Percentiles rank a stretch among this genome's conserved stretches.
phyloP scores from a whole-genome alignment of 2,888 invertebrate genomes.

The Odontothrips loti region DNA sequence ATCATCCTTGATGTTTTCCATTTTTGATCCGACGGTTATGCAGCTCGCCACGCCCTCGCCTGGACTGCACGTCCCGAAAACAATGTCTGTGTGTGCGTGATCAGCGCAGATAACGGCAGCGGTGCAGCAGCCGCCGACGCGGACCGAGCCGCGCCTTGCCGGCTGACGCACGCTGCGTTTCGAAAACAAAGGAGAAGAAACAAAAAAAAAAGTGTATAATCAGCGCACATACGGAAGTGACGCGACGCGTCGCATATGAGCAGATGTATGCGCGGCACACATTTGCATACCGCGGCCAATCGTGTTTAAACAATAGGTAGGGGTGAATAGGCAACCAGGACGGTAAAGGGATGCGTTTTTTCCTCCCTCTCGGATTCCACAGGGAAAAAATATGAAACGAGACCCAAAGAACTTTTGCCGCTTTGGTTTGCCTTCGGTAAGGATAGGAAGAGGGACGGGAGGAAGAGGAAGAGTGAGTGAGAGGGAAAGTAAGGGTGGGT shows the following conservation, averaged over 20 bases:
- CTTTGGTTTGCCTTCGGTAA: not conserved
- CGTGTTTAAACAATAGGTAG: constrained; percentile 20
- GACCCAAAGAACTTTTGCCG: too few species aligned
- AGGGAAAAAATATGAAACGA: too few species aligned
- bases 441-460: not conserved
- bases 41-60: too few species aligned
- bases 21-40: too few species aligned
- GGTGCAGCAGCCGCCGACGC: too few species aligned
- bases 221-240: constrained; percentile 1
- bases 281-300: constrained; percentile 4
- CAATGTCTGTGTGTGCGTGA: too few species aligned
- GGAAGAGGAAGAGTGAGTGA: constrained; percentile 14
- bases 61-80: too few species aligned
- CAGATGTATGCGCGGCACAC: constrained; percentile 1
- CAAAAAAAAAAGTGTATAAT: constrained; percentile 14
- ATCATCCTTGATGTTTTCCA: too few species aligned
- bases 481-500: constrained; percentile 19
- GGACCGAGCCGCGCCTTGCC: too few species aligned
- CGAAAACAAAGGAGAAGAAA: constrained; percentile 3
- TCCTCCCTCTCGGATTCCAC: not conserved
- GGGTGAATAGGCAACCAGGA: not conserved
- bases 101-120: too few species aligned
- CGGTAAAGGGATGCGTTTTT: not conserved
- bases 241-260: constrained; percentile 15
- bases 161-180: not conserved